phyloP scores from a whole-genome alignment of 2,113 vertebrate species.

The Cochlearius cochlearius region DNA sequence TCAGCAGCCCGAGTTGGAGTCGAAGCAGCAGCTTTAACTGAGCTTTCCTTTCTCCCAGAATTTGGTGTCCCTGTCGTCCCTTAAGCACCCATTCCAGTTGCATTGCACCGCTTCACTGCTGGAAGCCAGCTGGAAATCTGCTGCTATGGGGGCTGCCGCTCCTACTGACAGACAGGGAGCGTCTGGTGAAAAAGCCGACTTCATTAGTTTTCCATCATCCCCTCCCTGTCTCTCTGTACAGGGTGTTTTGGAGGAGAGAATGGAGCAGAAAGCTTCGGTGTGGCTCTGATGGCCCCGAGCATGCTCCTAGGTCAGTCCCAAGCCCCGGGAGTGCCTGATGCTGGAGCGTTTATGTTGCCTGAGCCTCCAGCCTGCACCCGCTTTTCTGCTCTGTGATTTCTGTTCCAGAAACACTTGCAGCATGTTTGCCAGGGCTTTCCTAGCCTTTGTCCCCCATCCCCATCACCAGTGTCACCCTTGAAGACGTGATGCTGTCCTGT shows the following conservation, averaged over 20 bases:
- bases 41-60: background rate
- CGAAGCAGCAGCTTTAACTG: background rate
- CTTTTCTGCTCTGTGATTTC: background rate
- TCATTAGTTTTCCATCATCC: background rate
- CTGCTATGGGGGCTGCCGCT: background rate
- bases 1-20: background rate
- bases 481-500: background rate
- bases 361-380: background rate
- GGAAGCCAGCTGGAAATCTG: background rate
- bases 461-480: background rate
- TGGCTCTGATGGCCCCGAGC: background rate
- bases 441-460: background rate
- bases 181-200: background rate
- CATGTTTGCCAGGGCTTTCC: background rate
- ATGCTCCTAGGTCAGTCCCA: background rate
- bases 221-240: background rate
- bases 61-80: background rate
- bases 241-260: background rate
- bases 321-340: background rate
- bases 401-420: background rate
- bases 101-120: fast-evolving
- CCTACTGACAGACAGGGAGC: background rate
- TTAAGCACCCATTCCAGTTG: background rate
- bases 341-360: fast-evolving
- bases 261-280: background rate